Evolutionary conservation across 2,797 vertebrate genomes (phyloP).

Genomic region (Chloroceryle inda): DNA sequence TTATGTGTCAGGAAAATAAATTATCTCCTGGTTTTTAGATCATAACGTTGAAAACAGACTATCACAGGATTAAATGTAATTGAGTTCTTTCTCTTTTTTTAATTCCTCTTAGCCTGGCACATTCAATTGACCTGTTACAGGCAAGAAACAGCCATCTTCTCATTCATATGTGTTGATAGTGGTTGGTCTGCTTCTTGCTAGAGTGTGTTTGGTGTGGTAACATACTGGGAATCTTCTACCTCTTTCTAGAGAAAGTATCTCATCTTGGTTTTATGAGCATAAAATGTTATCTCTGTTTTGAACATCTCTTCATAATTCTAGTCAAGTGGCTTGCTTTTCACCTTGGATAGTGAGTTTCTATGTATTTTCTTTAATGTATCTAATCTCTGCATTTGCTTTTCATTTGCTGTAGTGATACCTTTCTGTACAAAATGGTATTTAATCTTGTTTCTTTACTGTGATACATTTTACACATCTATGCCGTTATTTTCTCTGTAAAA

Average conservation of each 20-base stretch:
- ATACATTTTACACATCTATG: neutral
- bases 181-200: neutral
- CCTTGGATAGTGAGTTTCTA: neutral
- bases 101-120: constrained; percentile 25
- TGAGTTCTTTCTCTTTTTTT: neutral
- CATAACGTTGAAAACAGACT: neutral
- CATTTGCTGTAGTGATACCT: neutral
- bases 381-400: constrained; percentile 1
- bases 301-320: neutral
- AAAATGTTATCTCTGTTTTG: neutral
- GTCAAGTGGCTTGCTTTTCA: neutral
- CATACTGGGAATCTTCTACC: neutral
- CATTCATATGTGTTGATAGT: neutral
- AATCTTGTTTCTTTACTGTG: neutral
- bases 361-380: neutral
- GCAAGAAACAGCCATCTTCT: constrained; percentile 15
- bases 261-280: neutral
- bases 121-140: constrained; percentile 28
- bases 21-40: neutral
- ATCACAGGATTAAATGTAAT: neutral
- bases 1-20: neutral
- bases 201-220: neutral
- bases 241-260: neutral
- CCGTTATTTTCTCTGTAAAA: neutral
- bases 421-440: neutral